phyloP scores from a whole-genome alignment of 1,140 invertebrate genomes.

The Amphibalanus amphitrite region DNA sequence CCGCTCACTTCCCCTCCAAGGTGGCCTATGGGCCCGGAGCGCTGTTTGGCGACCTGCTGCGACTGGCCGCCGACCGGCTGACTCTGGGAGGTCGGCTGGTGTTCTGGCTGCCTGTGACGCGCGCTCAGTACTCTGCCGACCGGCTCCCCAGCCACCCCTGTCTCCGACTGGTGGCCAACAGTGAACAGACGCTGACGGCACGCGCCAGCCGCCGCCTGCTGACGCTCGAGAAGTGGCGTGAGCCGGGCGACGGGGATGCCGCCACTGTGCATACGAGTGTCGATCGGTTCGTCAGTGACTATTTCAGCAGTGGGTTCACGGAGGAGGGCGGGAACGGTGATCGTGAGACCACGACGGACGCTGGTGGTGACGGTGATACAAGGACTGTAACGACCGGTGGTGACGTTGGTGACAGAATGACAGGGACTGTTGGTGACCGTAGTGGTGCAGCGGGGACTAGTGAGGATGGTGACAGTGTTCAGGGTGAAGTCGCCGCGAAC shows the following conservation, averaged over 20 bases:
- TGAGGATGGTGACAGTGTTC: too few species aligned
- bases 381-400: too few species aligned
- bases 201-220: slow-evolving; percentile 62
- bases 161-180: slow-evolving; percentile 56
- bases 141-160: slow-evolving; percentile 61
- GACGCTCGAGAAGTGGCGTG: slow-evolving; percentile 37
- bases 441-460: too few species aligned
- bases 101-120: slow-evolving; percentile 77
- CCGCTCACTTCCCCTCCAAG: slow-evolving; percentile 65
- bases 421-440: too few species aligned
- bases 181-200: slow-evolving; percentile 64
- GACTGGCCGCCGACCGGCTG: slow-evolving; percentile 60
- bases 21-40: slow-evolving; percentile 62
- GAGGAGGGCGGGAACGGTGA: too few species aligned
- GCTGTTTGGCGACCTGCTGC: slow-evolving; percentile 63
- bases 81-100: slow-evolving; percentile 57
- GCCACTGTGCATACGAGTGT: neutral
- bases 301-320: neutral
- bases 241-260: neutral
- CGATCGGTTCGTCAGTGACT: neutral
- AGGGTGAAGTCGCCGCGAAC: too few species aligned
- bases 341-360: too few species aligned
- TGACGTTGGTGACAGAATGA: too few species aligned
- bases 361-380: too few species aligned
- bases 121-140: slow-evolving; percentile 51